These are phyloP conservation scores for Coleophora flavipennella DNA, from an alignment of 2,888 invertebrate species.

Conservation along the genomic window DNA sequence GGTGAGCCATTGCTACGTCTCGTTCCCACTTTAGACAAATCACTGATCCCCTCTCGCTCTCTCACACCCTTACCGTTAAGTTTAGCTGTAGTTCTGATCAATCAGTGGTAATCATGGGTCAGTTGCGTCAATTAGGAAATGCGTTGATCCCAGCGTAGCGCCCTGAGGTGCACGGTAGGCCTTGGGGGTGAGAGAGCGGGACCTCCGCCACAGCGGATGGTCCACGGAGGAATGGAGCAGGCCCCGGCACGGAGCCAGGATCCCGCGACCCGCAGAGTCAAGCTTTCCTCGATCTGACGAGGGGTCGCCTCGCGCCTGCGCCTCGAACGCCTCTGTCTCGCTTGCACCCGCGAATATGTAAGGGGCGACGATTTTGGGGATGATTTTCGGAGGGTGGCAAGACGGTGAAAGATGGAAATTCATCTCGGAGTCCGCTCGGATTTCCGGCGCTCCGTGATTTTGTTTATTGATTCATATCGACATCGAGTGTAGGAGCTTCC, in stretches of 20 bases:
- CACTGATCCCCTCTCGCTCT: constrained; percentile 53
- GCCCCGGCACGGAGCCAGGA: constrained; percentile 56
- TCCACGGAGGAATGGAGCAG: constrained; percentile 63
- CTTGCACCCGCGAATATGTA: constrained; percentile 32
- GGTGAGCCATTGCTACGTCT: constrained; percentile 58
- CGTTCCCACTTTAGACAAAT: constrained; percentile 62
- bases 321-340: constrained; percentile 32
- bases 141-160: constrained; percentile 16
- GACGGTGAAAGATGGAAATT: constrained; percentile 70
- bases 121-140: constrained; percentile 4
- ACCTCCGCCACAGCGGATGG: constrained; percentile 66
- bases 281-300: constrained; percentile 56
- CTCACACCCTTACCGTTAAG: constrained; percentile 52
- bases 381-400: constrained; percentile 68
- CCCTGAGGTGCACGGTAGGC: constrained; percentile 27
- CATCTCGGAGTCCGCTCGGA: constrained; percentile 69
- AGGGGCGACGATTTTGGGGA: constrained; percentile 53
- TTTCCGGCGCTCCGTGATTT: constrained; percentile 68
- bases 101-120: constrained; percentile 3
- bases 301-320: constrained; percentile 66
- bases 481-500: constrained; percentile 37
- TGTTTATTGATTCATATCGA: constrained; percentile 68
- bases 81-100: constrained; percentile 8
- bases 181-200: constrained; percentile 61
- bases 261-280: constrained; percentile 54